Evolutionary conservation across 2,113 vertebrate genomes (phyloP).

Genomic region (Danionella cerebrum): DNA sequence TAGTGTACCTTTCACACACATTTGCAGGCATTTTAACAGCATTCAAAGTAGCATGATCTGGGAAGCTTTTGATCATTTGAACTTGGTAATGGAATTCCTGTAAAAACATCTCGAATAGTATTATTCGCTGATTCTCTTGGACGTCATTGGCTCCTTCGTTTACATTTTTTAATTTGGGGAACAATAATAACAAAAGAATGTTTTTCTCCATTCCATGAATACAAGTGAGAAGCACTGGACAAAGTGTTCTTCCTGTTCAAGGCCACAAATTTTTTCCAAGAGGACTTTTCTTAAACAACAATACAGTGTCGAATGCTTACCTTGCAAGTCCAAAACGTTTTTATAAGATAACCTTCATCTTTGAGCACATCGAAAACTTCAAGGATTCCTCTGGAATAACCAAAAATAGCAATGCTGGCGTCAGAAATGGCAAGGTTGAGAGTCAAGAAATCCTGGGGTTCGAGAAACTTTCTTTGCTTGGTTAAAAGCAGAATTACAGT

Average conservation of each 20-base stretch:
- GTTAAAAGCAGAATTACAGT: slow-evolving; percentile 35
- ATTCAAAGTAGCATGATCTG: no score
- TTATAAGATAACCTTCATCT: slow-evolving; percentile 34
- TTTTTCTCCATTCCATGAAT: neutral
- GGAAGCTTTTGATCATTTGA: neutral
- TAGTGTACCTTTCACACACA: no score
- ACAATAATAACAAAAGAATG: no score
- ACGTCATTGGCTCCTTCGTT: no score
- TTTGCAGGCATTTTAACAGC: no score
- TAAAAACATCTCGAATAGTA: neutral
- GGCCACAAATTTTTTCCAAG: no score
- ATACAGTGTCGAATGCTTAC: neutral
- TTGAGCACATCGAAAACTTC: slow-evolving; percentile 37
- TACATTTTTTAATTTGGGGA: no score
- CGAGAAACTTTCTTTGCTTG: slow-evolving; percentile 26
- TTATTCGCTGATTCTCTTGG: no score
- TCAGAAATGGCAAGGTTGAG: slow-evolving; percentile 35
- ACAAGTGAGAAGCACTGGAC: no score
- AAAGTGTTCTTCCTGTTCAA: no score
- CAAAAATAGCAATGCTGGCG: slow-evolving; percentile 33
- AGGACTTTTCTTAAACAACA: neutral
- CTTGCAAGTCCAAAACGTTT: slow-evolving; percentile 30
- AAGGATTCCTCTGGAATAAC: slow-evolving; percentile 32
- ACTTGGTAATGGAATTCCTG: neutral
- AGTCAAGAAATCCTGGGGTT: slow-evolving; percentile 38